A percentile compares a stretch with the other conserved stretches of the same genome.
These are phyloP conservation scores for Protodeltote pygarga DNA, from an alignment of 2,888 invertebrate species.

Conservation along the genomic window DNA sequence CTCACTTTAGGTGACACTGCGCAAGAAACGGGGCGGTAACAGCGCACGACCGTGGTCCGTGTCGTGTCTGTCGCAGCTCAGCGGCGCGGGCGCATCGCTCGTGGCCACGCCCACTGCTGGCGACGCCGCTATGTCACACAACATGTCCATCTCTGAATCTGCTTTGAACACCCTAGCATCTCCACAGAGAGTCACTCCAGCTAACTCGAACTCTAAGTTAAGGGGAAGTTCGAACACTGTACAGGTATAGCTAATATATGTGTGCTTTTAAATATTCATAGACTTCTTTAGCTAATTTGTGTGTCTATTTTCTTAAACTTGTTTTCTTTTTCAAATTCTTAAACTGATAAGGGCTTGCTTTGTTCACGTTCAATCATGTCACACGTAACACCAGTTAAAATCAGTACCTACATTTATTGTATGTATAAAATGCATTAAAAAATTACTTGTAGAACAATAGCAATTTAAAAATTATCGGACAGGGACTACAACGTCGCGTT, in stretches of 20 bases:
- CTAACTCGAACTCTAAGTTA: slow-evolving; percentile 76
- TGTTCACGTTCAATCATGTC: too few species aligned
- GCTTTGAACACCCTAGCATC: slow-evolving; percentile 92
- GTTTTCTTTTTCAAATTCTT: too few species aligned
- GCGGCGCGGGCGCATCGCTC: slow-evolving; percentile 80
- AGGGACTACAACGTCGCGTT: too few species aligned
- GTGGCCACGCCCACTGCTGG: slow-evolving; percentile 74
- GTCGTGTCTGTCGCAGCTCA: slow-evolving; percentile 93
- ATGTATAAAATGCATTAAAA: too few species aligned
- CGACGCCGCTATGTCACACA: slow-evolving; percentile 80
- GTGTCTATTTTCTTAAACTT: background rate
- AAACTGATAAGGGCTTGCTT: too few species aligned
- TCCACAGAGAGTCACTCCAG: slow-evolving; percentile 78
- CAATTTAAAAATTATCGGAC: too few species aligned
- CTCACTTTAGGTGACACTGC: slow-evolving; percentile 86
- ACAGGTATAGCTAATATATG: slow-evolving; percentile 65
- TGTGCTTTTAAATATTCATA: slow-evolving; percentile 1
- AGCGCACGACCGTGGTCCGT: slow-evolving; percentile 94
- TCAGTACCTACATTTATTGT: too few species aligned
- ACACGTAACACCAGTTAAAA: too few species aligned
- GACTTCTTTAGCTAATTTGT: background rate
- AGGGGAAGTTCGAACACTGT: slow-evolving; percentile 83
- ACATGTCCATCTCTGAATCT: slow-evolving; percentile 96
- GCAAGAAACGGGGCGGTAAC: slow-evolving; percentile 87
- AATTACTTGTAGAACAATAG: too few species aligned